These are phyloP conservation scores for Danionella dracula DNA, from an alignment of 2,797 vertebrate genomes.

Conservation along the genomic window DNA sequence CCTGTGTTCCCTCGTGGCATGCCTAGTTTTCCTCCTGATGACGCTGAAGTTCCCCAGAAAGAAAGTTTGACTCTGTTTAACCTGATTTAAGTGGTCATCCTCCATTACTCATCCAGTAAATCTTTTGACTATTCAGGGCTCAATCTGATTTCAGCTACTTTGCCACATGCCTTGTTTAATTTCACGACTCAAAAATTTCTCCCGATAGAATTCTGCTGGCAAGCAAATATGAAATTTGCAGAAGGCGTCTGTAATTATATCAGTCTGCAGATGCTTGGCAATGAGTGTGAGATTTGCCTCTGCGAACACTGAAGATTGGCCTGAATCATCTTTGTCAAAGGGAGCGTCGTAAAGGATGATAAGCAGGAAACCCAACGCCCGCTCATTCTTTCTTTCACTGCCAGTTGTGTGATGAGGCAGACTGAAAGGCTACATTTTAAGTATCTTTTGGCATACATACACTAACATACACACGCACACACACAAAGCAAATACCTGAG, in stretches of 20 bases:
- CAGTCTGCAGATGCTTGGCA: constrained; percentile 18
- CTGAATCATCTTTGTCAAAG: background rate
- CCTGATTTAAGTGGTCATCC: background rate
- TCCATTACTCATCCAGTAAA: background rate
- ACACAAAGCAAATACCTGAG: constrained; percentile 63
- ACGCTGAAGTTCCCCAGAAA: background rate
- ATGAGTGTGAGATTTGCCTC: constrained; percentile 1
- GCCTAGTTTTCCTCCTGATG: constrained; percentile 1
- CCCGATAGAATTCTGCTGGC: constrained; percentile 8
- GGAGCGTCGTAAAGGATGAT: background rate
- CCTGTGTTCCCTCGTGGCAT: constrained; percentile 1
- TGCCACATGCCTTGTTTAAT: constrained; percentile 4
- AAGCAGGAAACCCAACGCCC: background rate
- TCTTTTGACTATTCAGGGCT: background rate
- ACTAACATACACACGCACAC: no score
- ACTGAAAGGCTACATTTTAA: constrained; percentile 64
- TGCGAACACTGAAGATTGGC: background rate
- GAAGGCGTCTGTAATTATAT: constrained; percentile 20
- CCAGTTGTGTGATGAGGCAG: constrained; percentile 55
- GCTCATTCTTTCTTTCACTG: constrained; percentile 16
- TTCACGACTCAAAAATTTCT: constrained; percentile 13
- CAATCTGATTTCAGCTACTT: constrained; percentile 7
- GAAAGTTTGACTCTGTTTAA: constrained; percentile 7
- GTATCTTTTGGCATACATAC: constrained; percentile 60
- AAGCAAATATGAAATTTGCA: constrained; percentile 1